Evolutionary conservation across 2,113 vertebrate genomes (phyloP).

Genomic region (Microcebus lehilahytsara): DNA sequence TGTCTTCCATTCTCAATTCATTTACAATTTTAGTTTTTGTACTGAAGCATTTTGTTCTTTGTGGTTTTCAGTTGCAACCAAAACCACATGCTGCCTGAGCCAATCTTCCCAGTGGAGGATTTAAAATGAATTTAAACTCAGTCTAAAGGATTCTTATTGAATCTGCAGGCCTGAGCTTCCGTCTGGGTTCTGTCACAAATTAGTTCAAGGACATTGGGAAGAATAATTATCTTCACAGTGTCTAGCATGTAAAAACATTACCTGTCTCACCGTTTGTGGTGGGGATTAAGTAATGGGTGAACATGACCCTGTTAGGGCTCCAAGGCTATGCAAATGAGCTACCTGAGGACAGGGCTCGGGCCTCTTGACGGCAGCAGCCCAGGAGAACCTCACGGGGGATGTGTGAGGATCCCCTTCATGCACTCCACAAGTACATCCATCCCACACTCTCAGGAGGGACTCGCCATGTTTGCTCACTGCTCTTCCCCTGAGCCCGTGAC

Average conservation of each 20-base stretch:
- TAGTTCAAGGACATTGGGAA: neutral
- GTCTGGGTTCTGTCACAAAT: neutral
- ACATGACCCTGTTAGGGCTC: fast-evolving
- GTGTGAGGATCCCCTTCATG: too few relatives aligned
- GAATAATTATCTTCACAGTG: neutral
- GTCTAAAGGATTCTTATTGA: neutral
- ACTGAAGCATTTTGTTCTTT: neutral
- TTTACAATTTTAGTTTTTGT: neutral
- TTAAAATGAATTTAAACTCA: neutral
- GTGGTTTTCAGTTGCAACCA: neutral
- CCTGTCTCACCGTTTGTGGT: neutral
- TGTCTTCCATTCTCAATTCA: neutral
- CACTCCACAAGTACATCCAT: neutral
- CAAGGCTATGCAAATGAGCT: fast-evolving
- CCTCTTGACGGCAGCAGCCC: neutral
- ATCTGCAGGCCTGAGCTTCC: neutral
- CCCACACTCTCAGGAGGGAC: neutral
- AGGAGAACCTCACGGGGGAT: too few relatives aligned
- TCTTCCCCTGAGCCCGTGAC: neutral
- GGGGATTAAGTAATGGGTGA: too few relatives aligned
- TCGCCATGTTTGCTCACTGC: neutral
- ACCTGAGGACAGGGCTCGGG: fast-evolving
- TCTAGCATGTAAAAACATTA: neutral
- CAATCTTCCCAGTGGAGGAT: neutral
- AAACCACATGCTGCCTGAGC: neutral